Evolutionary conservation across 2,888 invertebrate genomes (phyloP), one percentile per base, ranked within the genome.

Genomic region (Cheilosia urbana): DNA sequence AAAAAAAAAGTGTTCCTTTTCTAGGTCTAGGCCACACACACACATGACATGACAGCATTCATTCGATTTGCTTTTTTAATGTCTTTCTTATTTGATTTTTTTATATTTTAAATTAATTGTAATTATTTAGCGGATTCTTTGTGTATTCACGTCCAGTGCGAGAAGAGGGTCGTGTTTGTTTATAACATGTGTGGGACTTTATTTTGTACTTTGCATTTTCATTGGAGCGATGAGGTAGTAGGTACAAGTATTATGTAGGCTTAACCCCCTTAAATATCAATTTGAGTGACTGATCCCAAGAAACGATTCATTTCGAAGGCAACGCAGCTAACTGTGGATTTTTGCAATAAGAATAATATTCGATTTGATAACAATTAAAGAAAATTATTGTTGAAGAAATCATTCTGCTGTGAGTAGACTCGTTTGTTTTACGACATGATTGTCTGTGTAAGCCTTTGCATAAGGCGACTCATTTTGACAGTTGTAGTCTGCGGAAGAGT

Each of bases 11-110:
- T 87, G 65, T 88, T 88, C 79, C 87, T 47, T 88, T 87, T 87
- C 87, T 87, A 87, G 87, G 87, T 87, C 87, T 87, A 87, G 87
- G 87, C 87, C 87, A 84, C 57, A 58, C 53, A 58, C 53, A 82
- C 84, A 84, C 75, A 73, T 37, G 37, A 37, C 63, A 69, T 75
- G 68, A 58, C 69, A 63, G 63, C 68, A 24, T 42, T 60, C 60
- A 42, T 58, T 84, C 53, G 84, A 24, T 60, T 80, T 49, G 58
- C 65, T 60, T 68, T 62, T 77, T 68, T 62, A 60, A 68, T 76
- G 42, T 66, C 17, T 83, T 51, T 51, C 51, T 53, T 37, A 30
- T 53, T 60, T 62, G 19, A 55, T 24, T 60, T 34, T 30, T 55
- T 55, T 55, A 9, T 55, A n/a, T 68, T 79, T 63, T 47, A 45